phyloP scores from a whole-genome alignment of 1,140 invertebrate genomes.

The Neelides sp. region DNA sequence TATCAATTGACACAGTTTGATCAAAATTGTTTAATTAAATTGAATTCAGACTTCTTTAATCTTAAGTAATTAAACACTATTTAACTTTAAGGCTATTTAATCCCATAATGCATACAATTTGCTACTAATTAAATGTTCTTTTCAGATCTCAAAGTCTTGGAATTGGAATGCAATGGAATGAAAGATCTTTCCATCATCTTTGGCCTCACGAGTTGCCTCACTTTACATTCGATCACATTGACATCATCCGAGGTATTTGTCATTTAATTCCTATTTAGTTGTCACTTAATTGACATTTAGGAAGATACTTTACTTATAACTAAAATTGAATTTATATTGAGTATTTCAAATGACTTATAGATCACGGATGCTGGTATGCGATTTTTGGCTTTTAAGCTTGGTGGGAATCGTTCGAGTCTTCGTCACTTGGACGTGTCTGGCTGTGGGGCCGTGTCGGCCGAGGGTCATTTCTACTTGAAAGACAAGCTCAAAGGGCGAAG shows the following conservation, averaged over 20 bases:
- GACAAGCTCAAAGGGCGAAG: slow-evolving; percentile 8
- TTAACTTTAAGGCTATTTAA: too few species aligned
- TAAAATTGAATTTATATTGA: not conserved
- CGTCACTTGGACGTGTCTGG: slow-evolving; percentile 12
- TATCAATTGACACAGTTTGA: too few species aligned
- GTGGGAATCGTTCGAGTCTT: not conserved
- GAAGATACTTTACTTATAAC: not conserved
- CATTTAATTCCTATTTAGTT: not conserved
- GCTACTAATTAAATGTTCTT: too few species aligned
- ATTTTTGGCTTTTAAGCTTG: too few species aligned
- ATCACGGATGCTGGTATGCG: slow-evolving; percentile 7
- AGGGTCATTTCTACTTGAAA: slow-evolving; percentile 13
- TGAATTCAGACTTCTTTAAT: too few species aligned
- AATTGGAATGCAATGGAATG: not conserved
- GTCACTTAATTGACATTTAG: not conserved
- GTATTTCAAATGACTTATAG: not conserved
- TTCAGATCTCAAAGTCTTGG: slow-evolving; percentile 2
- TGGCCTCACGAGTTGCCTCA: not conserved
- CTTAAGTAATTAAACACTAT: too few species aligned
- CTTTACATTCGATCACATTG: too few species aligned
- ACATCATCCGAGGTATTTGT: not conserved
- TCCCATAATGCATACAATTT: too few species aligned
- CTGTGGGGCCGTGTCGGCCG: slow-evolving; percentile 9
- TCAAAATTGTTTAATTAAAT: too few species aligned
- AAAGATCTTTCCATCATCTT: slow-evolving; percentile 12